These are phyloP conservation scores for Philopotamus ludificatus DNA, from an alignment of 1,140 invertebrate genomes.

Conservation along the genomic window DNA sequence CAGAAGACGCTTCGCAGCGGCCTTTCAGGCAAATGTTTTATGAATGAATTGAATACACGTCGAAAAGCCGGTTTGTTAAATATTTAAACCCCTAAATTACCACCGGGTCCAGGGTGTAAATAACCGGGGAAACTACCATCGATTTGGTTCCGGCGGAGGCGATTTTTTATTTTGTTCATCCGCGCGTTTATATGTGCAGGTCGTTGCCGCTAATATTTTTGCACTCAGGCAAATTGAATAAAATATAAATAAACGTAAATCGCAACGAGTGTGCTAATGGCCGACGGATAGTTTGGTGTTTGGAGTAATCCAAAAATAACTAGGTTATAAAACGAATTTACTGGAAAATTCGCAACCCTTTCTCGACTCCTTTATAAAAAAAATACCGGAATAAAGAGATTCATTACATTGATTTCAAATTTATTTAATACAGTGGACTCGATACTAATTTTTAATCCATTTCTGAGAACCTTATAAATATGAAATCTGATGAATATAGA, in stretches of 20 bases:
- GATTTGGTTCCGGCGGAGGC: conserved; percentile 14
- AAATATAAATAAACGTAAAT: neutral
- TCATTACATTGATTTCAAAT: no score
- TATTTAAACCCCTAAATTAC: conserved; percentile 35
- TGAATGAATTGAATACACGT: conserved; percentile 38
- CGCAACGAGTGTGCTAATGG: no score
- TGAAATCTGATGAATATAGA: no score
- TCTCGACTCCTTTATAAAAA: conserved; percentile 23
- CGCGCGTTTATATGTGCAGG: conserved; percentile 3
- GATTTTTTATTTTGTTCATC: conserved; percentile 23
- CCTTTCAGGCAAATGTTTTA: conserved; percentile 29
- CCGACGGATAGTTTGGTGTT: no score
- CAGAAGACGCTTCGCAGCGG: neutral
- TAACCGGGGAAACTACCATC: conserved; percentile 25
- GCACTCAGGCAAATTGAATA: conserved; percentile 2
- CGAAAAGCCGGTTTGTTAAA: conserved; percentile 35
- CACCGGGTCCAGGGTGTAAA: conserved; percentile 23
- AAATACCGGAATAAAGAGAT: no score
- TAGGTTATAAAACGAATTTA: no score
- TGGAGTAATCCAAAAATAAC: no score
- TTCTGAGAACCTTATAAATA: no score
- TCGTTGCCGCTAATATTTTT: conserved; percentile 6
- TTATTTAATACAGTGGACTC: no score
- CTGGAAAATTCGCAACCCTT: no score
- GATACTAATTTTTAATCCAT: no score